phyloP scores from a whole-genome alignment of 2,113 vertebrate species.

The Pollimyrus isidori region DNA sequence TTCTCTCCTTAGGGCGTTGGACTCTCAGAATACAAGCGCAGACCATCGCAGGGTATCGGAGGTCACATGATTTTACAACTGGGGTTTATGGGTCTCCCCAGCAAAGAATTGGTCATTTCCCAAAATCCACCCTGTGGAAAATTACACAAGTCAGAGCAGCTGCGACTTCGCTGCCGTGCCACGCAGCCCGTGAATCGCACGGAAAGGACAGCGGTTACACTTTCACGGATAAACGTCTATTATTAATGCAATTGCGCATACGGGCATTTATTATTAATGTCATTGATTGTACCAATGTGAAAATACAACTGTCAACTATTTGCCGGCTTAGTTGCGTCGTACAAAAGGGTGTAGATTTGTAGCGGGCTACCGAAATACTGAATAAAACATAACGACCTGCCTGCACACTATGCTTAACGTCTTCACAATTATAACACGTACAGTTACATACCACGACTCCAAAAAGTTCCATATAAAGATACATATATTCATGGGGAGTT shows the following conservation, averaged over 20 bases:
- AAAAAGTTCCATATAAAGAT: not conserved
- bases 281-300: conserved; percentile 2
- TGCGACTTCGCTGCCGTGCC: not conserved
- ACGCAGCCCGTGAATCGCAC: not conserved
- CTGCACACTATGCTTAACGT: not conserved
- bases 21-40: not conserved
- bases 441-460: not conserved
- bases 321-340: not conserved
- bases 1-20: not conserved
- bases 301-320: not conserved
- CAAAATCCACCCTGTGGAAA: conserved; percentile 5
- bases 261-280: not conserved
- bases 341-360: not conserved
- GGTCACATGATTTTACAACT: not conserved
- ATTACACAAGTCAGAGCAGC: not conserved
- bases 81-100: not conserved
- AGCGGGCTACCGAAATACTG: not conserved
- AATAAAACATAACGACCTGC: not conserved
- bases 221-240: not conserved
- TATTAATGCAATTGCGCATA: not conserved
- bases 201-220: not conserved
- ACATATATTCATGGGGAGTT: not conserved
- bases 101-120: not conserved
- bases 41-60: not conserved
- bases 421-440: not conserved